Evolutionary conservation across 2,797 vertebrate genomes (phyloP).

Genomic region (Hydrophis major): DNA sequence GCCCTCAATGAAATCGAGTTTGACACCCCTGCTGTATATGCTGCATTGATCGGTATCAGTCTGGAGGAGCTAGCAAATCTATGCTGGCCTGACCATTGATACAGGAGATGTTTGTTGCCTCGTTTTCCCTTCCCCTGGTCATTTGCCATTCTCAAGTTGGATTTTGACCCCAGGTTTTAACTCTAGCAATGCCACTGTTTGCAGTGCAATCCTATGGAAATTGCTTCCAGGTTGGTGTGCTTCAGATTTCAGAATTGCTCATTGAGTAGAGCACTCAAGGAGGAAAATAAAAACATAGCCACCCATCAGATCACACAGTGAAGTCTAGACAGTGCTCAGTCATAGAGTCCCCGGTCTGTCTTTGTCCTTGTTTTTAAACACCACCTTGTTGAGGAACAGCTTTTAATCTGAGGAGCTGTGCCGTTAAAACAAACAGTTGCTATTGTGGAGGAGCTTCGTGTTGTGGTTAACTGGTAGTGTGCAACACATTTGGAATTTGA

Average conservation of each 20-base stretch:
- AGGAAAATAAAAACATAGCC: neutral
- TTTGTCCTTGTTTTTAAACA: neutral
- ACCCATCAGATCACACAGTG: neutral
- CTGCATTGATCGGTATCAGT: neutral
- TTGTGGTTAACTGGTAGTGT: neutral
- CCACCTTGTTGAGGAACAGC: neutral
- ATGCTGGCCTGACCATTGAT: neutral
- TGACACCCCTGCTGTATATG: neutral
- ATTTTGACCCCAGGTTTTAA: neutral
- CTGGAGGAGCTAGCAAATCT: neutral
- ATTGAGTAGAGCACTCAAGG: neutral
- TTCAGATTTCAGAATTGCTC: neutral
- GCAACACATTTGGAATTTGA: neutral
- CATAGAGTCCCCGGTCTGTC: neutral
- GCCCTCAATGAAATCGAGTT: no score
- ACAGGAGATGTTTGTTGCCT: neutral
- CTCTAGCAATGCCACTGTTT: neutral
- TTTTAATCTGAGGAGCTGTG: neutral
- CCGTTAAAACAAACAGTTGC: neutral
- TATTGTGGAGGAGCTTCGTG: neutral
- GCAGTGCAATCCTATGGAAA: neutral
- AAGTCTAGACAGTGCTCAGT: neutral
- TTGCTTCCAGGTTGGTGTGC: neutral
- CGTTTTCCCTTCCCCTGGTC: neutral
- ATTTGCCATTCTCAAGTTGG: neutral